Evolutionary conservation across 1,140 invertebrate genomes (phyloP).

Genomic region (Streblospio benedicti): DNA sequence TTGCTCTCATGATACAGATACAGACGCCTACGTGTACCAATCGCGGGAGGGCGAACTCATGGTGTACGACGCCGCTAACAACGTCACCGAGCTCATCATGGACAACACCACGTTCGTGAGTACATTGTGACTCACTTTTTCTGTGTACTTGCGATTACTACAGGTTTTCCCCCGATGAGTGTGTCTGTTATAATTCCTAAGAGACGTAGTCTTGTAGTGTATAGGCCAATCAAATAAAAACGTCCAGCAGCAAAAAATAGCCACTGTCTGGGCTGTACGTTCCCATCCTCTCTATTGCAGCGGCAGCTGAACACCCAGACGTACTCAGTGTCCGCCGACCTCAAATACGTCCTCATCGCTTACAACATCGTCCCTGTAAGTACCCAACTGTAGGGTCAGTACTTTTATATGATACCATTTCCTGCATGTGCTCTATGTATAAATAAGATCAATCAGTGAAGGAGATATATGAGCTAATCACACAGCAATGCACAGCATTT

Average conservation of each 20-base stretch:
- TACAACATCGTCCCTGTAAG: conserved; percentile 65
- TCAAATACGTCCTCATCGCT: conserved; percentile 69
- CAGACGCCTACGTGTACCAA: conserved; percentile 25
- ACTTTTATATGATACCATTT: background rate
- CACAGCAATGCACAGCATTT: background rate
- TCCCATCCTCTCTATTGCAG: conserved; percentile 20
- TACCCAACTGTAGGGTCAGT: background rate
- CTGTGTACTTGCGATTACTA: no score
- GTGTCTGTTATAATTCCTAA: no score
- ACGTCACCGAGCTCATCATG: conserved; percentile 60
- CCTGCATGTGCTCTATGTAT: background rate
- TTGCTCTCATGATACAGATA: no score
- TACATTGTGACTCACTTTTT: no score
- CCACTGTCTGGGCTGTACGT: conserved; percentile 60
- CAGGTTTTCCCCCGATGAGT: no score
- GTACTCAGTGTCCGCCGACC: conserved; percentile 75
- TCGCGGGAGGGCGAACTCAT: conserved; percentile 63
- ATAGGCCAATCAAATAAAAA: no score
- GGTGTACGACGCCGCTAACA: conserved; percentile 62
- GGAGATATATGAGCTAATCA: conserved; percentile 8
- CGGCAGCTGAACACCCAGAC: conserved; percentile 57
- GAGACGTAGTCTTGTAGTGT: no score
- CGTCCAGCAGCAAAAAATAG: no score
- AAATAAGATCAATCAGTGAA: background rate
- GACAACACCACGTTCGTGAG: no score